phyloP scores from a whole-genome alignment of 2,888 invertebrate species.

The Chirona hameri region DNA sequence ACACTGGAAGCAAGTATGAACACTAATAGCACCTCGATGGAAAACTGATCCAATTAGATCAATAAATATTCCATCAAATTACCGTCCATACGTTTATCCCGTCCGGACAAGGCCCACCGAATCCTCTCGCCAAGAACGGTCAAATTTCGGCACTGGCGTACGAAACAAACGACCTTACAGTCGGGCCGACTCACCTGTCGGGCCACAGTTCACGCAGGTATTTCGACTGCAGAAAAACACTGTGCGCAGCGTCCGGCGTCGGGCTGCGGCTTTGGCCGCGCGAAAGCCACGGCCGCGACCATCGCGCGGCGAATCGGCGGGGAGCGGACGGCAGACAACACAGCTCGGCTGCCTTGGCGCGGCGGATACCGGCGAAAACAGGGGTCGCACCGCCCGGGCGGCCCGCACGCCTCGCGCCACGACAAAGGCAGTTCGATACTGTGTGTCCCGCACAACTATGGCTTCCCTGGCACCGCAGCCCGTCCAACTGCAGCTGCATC shows the following conservation, averaged over 20 bases:
- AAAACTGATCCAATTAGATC: not conserved
- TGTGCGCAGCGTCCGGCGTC: not conserved
- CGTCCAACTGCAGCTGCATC: too few relatives aligned
- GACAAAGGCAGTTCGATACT: too few relatives aligned
- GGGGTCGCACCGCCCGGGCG: not conserved
- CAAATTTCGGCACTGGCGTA: not conserved
- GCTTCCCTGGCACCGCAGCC: too few relatives aligned
- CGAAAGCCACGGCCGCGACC: not conserved
- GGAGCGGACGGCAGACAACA: not conserved
- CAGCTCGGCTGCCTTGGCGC: not conserved
- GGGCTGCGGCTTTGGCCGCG: not conserved
- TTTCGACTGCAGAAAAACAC: not conserved
- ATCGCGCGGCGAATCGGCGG: not conserved
- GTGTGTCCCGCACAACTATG: too few relatives aligned
- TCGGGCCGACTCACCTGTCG: not conserved
- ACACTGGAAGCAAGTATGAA: not conserved
- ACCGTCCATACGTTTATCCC: not conserved
- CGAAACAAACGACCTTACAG: not conserved
- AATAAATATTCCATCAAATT: not conserved
- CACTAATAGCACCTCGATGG: not conserved
- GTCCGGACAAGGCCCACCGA: not conserved
- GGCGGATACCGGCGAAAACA: not conserved
- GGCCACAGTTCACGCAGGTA: not conserved
- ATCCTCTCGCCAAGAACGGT: not conserved
- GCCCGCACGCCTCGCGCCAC: too few relatives aligned